phyloP scores from a whole-genome alignment of 2,888 invertebrate genomes.

The Eudasyphora cyanicolor region DNA sequence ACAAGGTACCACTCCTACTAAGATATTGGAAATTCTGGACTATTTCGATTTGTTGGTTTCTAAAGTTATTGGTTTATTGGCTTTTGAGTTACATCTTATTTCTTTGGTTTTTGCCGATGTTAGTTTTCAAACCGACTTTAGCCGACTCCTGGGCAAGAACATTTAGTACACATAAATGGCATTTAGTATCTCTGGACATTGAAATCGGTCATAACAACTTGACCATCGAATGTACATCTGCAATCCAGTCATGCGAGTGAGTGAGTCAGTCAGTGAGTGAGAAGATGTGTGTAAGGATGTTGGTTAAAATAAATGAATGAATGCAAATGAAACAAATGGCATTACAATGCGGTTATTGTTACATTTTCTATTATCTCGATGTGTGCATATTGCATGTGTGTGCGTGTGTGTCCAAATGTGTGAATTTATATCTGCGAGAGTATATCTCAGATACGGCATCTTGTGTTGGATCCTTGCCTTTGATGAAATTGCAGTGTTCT shows the following conservation, averaged over 20 bases:
- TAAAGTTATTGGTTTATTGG: too few species aligned
- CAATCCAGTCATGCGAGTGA: background rate
- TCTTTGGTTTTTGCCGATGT: too few species aligned
- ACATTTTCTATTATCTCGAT: slow-evolving; percentile 41
- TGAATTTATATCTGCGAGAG: background rate
- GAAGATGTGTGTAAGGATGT: slow-evolving; percentile 23
- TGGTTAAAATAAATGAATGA: slow-evolving; percentile 41
- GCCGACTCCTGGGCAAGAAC: too few species aligned
- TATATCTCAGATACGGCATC: slow-evolving; percentile 2
- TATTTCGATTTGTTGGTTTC: too few species aligned
- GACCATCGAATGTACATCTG: background rate
- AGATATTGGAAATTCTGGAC: too few species aligned
- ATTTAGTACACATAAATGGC: too few species aligned
- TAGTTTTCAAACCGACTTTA: too few species aligned
- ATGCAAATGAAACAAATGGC: slow-evolving; percentile 52
- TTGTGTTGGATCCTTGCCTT: slow-evolving; percentile 6
- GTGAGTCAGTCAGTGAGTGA: too few species aligned
- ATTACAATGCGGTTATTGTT: slow-evolving; percentile 43
- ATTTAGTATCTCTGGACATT: too few species aligned
- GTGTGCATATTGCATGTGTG: background rate
- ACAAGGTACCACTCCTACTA: too few species aligned
- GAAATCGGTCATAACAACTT: too few species aligned
- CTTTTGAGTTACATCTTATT: too few species aligned
- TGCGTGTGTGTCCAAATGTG: background rate
- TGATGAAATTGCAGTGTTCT: slow-evolving; percentile 4